Base-by-base conservation (phyloP, 1,140 invertebrate genomes). In the Ctenoplectra terminalis region DNA sequence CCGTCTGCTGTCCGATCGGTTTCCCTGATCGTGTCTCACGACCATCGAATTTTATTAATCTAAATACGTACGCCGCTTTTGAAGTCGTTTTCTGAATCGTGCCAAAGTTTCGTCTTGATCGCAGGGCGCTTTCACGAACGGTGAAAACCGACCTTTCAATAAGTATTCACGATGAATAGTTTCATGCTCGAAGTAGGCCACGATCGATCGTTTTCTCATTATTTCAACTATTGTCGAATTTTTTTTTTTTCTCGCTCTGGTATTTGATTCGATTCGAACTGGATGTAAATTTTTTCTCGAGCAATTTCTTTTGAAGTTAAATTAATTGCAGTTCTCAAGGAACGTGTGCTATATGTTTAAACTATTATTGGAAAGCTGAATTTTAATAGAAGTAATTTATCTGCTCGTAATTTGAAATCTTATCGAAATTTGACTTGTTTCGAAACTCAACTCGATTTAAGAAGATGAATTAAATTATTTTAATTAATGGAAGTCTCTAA, bases 81-180 rank as follows among this genome's bases (percentile, higher is more conserved):
- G n/a, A 34, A 61, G 40, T 60, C 20, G n/a, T 70, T 71, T 87
- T 71, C 82, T 84, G 46, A 86, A 85, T 76, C 37, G 72, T 84
- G 82, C 58, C 83, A 84, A 85, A 90, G 76, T 87, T 84, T 83
- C 79, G 88, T 81, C 77, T 82, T 71, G 82, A 80, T 85, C 66
- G 81, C 37, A 69, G 82, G 82, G 80, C 84, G 90, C 91, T 92
- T 92, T 92, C 90, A 90, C 92, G 82, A 77, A 81, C 66, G 86
- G 88, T 87, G 90, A 91, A 92, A 92, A 92, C 87, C 84, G 46
- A 89, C 87, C 88, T 90, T 90, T 90, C 90, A 85, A 91, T 92
- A 92, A 91, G 90, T 91, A 92, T 92, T 92, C 92, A 90, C 88
- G 87, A 85, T 87, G 89, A 86, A 90, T 91, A 90, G 87, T 90